A percentile compares a stretch with the other conserved stretches of the same genome.
Conservation (phyloP, 1,140 invertebrate species). For the Drosophila sechellia region DNA sequence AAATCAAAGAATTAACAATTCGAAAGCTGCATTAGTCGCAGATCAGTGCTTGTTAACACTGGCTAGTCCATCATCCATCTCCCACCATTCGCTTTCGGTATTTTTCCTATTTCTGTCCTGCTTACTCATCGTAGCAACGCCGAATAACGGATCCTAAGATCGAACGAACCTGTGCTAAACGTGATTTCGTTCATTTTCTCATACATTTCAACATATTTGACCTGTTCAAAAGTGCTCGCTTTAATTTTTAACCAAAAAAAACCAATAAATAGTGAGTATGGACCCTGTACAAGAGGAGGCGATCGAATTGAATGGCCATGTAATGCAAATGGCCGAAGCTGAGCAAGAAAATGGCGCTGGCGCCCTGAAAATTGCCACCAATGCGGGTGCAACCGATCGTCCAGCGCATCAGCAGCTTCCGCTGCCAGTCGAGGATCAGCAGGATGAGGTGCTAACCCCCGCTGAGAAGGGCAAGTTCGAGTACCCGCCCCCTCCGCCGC, state of each 20-base stretch:
- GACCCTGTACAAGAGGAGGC: background rate
- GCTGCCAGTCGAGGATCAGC: slow-evolving; percentile 21
- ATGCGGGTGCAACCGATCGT: slow-evolving; percentile 23
- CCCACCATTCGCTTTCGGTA: slow-evolving; percentile 10
- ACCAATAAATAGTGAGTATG: slow-evolving; percentile 44
- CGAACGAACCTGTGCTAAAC: slow-evolving; percentile 61
- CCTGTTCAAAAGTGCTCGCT: slow-evolving; percentile 30
- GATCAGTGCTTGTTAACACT: background rate
- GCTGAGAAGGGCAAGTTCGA: slow-evolving; percentile 44
- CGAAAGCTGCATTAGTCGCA: no score
- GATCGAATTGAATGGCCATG: slow-evolving; percentile 2
- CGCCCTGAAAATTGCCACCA: slow-evolving; percentile 54
- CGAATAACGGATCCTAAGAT: slow-evolving; percentile 60
- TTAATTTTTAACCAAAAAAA: slow-evolving; percentile 38
- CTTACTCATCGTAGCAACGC: slow-evolving; percentile 18
- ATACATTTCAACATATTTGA: slow-evolving; percentile 22
- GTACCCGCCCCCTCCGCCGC: slow-evolving; percentile 74
- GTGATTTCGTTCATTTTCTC: slow-evolving; percentile 59
- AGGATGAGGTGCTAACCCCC: slow-evolving; percentile 49
- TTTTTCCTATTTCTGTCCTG: slow-evolving; percentile 16
- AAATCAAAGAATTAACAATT: no score
- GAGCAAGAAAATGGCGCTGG: slow-evolving; percentile 77
- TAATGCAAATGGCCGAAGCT: slow-evolving; percentile 62
- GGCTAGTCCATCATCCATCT: background rate
- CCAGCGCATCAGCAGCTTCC: slow-evolving; percentile 19